Evolutionary conservation across 2,888 invertebrate genomes (phyloP), one percentile per base, ranked within the genome.

Genomic region (Zonitis immaculata): DNA sequence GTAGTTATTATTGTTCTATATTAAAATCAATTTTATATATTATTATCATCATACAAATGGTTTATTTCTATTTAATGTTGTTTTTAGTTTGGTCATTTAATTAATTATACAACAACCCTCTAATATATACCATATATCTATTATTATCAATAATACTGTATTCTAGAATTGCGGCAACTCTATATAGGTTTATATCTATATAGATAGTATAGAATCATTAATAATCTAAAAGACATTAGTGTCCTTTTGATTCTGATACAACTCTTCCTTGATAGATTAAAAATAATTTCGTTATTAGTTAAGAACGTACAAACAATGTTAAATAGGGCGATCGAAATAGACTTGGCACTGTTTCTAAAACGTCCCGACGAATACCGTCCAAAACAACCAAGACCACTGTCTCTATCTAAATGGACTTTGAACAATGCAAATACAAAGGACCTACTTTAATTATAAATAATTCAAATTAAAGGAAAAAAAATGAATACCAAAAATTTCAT

Each of bases 271-370:
- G 45, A 52, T 45, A 27, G 52, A 65, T 69, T 71, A 70, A 70
- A 71, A 70, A 71, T 71, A 71, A 66, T 66, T 39, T 39, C 66
- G 64, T 67, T n/a, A n/a, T n/a, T 67, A 66, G 67, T 68, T 65
- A 70, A 5, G 71, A 72, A 70, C 62, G 65, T 63, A 64, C 69
- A 69, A 70, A 71, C 70, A 69, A 69, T 70, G 70, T 67, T 69
- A 69, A 72, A 71, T 68, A 67, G 69, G 69, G 61, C 69, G 68
- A 71, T 70, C 50, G 64, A 72, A 73, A 73, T 73, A 73, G 69
- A 73, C 68, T 71, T 72, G 72, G 71, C 73, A 67, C 58, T 62
- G 63, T 62, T 65, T 64, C 56, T 48, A 56, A 47, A 47, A 39
- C 39, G 35, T 51, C 47, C 48, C 50, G 49, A 50, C 53, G 43